A percentile compares a stretch with the other conserved stretches of the same genome.
phyloP scores from a whole-genome alignment of 2,113 vertebrate genomes.

The Tyrannus savana region DNA sequence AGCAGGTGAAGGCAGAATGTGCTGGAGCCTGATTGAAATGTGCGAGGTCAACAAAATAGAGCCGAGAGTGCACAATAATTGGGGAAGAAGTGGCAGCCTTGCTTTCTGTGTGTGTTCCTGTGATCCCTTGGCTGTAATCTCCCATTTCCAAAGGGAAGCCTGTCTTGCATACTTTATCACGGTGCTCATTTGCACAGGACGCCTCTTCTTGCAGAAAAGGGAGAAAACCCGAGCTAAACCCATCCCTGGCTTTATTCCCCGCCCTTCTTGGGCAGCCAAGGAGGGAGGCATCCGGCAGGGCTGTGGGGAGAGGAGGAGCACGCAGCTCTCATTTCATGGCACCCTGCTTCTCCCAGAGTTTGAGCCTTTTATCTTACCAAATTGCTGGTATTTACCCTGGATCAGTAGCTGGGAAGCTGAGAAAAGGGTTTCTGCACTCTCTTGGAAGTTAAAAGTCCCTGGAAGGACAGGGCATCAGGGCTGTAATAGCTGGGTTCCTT shows the following conservation, averaged over 20 bases:
- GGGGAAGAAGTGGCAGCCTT: slow-evolving; percentile 61
- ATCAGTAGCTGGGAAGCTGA: neutral
- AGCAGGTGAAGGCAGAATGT: slow-evolving; percentile 74
- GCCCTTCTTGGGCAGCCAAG: neutral
- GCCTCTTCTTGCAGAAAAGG: slow-evolving; percentile 2
- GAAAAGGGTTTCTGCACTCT: neutral
- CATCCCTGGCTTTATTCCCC: neutral
- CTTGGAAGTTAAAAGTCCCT: neutral
- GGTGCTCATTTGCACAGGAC: neutral
- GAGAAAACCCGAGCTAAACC: neutral
- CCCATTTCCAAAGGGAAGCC: slow-evolving; percentile 65
- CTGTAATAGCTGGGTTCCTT: neutral
- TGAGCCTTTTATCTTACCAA: neutral
- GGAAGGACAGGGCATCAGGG: neutral
- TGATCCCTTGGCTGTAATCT: slow-evolving; percentile 64
- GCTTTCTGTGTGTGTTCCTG: slow-evolving; percentile 47
- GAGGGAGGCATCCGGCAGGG: neutral
- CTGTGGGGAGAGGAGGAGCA: neutral
- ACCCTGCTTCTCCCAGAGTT: neutral
- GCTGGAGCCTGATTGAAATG: slow-evolving; percentile 75
- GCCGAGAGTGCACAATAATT: slow-evolving; percentile 71
- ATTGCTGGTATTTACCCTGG: neutral
- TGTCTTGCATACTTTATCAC: slow-evolving; percentile 63
- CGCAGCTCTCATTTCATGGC: neutral
- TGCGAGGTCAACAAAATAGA: slow-evolving; percentile 77